Conservation (phyloP, 2,113 vertebrate species). For the Litocranius walleri region DNA sequence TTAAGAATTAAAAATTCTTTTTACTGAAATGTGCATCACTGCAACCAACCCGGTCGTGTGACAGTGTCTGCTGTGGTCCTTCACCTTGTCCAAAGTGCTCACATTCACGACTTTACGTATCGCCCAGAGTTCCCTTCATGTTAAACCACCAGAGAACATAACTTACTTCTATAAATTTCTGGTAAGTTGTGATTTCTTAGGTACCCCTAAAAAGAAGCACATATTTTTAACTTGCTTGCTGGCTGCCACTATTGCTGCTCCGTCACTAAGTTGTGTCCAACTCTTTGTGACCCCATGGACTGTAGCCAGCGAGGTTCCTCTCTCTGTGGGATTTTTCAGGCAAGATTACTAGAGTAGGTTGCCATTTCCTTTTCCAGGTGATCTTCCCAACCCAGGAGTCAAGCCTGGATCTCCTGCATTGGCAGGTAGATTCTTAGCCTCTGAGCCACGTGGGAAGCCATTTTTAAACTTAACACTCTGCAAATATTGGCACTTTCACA, state of each 20-base stretch:
- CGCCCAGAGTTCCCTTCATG: background rate
- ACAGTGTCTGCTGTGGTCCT: background rate
- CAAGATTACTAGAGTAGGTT: background rate
- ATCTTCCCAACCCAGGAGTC: background rate
- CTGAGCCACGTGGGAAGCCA: background rate
- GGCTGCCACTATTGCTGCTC: background rate
- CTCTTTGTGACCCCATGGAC: background rate
- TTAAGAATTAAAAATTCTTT: background rate
- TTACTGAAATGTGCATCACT: background rate
- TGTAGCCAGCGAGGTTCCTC: background rate
- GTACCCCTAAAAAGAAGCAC: background rate
- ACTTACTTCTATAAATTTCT: background rate
- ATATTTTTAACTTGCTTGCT: background rate
- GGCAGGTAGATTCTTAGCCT: background rate
- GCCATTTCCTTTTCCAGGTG: background rate
- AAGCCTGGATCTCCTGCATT: background rate
- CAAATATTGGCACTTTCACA: background rate
- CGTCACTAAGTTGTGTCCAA: background rate
- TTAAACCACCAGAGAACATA: background rate
- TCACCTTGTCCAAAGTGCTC: background rate
- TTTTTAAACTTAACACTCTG: background rate
- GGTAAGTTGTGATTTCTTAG: background rate
- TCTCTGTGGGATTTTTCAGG: background rate
- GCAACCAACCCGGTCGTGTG: background rate
- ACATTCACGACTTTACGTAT: background rate